Evolutionary conservation across 1,140 invertebrate species (phyloP), one percentile per base, ranked within the genome.

Genomic region (Lasioglossum baleicum): DNA sequence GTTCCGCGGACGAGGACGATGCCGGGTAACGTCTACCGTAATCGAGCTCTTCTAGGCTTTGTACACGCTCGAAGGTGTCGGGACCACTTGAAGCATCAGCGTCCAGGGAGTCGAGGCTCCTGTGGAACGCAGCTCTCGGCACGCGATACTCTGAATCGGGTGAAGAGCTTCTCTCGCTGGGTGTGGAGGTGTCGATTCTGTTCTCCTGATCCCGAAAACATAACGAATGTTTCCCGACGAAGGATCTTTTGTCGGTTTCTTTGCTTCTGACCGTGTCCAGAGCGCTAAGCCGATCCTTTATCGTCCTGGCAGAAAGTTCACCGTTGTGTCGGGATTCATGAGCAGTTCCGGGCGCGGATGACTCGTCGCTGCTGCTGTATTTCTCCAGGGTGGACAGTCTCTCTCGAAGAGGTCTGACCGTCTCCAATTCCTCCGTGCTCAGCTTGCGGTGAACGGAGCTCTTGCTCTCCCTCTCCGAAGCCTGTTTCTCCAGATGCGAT

Each of bases 31-130:
- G 89, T 89, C 93, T 81, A 58, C 91, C 88, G 88, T 95, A 93
- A 91, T 95, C 91, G 90, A 95, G 84, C 92, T 95, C 94, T 73
- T 96, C 95, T 51, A 95, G 93, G 84, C 95, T 95, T 87, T 95
- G 95, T 22, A 95, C 94, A 63, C 95, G 93, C 85, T 95, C 95
- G 83, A 95, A 95, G 2, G 94, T 95, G 71, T 94, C 92, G 0
- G 92, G 91, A 0, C 91, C 92, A 44, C 92, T 93, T 0, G 92
- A 92, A 0, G 91, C 91, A 67, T 93, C 93, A 0, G 93, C 92
- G 83, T 96, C 95, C 78, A 96, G 90, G 44, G 95, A 96, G 79
- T 96, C 95, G 40, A 96, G 90, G 68, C 95, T 96, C 10, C 95
- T 93, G 82, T 95, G 95, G 82, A 95, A 95, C 56, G 93, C 93